These are phyloP conservation scores for Macrosiphum euphorbiae DNA, from an alignment of 2,888 invertebrate species.

Conservation along the genomic window DNA sequence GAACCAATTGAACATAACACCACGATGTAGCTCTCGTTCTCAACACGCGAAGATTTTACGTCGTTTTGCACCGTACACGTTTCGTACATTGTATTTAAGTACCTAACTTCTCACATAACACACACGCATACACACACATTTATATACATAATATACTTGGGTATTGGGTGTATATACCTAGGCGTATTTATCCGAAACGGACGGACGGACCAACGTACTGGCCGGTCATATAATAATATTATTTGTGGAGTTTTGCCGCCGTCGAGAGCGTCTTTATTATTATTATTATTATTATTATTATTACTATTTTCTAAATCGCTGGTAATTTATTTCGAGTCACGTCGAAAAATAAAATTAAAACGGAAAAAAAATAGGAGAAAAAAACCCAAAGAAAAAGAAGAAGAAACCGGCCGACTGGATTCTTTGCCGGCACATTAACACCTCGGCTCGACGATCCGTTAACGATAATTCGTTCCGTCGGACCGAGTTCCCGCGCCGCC, in stretches of 20 bases:
- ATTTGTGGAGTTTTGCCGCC: slow-evolving; percentile 27
- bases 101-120: background rate
- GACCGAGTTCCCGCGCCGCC: slow-evolving; percentile 20
- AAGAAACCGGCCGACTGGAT: slow-evolving; percentile 59
- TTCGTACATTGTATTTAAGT: background rate
- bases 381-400: slow-evolving; percentile 40
- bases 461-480: slow-evolving; percentile 64
- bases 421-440: slow-evolving; percentile 65
- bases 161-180: background rate
- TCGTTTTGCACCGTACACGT: background rate
- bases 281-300: background rate
- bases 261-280: slow-evolving; percentile 28
- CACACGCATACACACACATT: no score
- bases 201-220: background rate
- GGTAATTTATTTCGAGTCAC: slow-evolving; percentile 62
- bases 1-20: background rate
- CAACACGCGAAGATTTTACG: background rate
- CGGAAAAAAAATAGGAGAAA: slow-evolving; percentile 20
- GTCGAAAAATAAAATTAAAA: slow-evolving; percentile 33
- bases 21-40: background rate
- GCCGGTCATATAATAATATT: slow-evolving; percentile 30
- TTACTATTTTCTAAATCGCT: slow-evolving; percentile 44
- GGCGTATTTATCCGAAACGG: background rate
- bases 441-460: slow-evolving; percentile 64
- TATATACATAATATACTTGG: background rate